Base-by-base conservation (phyloP, 2,113 vertebrate species). In the Zosterops hypoxanthus region DNA sequence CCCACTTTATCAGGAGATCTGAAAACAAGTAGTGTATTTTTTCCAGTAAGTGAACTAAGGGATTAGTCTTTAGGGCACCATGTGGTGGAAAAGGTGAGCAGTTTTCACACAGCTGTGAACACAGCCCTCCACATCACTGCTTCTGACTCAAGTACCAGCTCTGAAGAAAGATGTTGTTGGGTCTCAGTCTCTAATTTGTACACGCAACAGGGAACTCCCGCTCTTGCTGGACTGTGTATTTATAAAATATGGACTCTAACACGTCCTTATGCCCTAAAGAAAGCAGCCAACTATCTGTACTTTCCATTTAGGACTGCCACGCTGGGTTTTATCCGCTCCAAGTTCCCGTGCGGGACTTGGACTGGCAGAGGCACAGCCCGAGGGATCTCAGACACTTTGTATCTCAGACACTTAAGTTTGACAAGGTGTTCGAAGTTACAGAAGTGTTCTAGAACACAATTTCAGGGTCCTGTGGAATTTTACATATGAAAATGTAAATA, bases 311-410 rank as follows among this genome's bases (percentile, higher is more conserved):
- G 29, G 11, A 13, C 12, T 22, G 24, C 8, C 23, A 25, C 12
- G 18, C n/a, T 17, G 33, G 12, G 8, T 5, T 44, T 14, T 5
- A 12, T n/a, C 23, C 25, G 31, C 46, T 55, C 42, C 21, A 11
- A 12, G 23, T 5, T 75, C 31, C 42, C 13, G 4, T 0, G 0
- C 6, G 49, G 53, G 39, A 19, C 7, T 33, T 4, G 20, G 68
- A 61, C 16, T 3, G 23, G 22, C 20, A 47, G 0, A 12, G 1
- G 11, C 11, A n/a, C 14, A 25, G 31, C 31, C 28, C 8, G 31
- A 66, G 19, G 19, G 11, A n/a, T 31, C 33, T 60, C 24, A 13
- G 31, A 41, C 11, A 44, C 19, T 25, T 2, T 10, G 17, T 7
- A 20, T 14, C 17, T 14, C 31, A 11, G 20, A 25, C 28, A 6